Percentiles rank a stretch among this genome's conserved stretches.
phyloP scores from a whole-genome alignment of 2,113 vertebrate genomes.

The Lophochroa leadbeateri region DNA sequence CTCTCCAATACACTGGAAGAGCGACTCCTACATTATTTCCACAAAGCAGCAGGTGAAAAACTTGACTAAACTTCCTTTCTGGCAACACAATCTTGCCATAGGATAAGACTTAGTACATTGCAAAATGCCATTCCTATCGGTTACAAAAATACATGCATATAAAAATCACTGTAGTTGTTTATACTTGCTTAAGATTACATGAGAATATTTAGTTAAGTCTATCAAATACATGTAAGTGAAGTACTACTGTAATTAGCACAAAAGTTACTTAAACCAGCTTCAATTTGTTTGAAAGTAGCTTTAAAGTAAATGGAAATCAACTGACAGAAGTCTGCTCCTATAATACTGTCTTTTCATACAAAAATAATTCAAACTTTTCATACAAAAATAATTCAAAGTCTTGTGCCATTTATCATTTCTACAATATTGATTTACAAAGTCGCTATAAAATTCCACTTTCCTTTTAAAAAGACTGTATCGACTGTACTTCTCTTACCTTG shows the following conservation, averaged over 20 bases:
- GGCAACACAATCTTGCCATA: neutral
- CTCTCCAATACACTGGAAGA: neutral
- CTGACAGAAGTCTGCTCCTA: neutral
- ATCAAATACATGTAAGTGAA: neutral
- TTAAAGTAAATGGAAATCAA: neutral
- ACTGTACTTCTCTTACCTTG: neutral
- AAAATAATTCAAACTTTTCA: neutral
- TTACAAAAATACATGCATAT: neutral
- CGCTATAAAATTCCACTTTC: neutral
- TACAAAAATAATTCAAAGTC: neutral
- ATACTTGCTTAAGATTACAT: neutral
- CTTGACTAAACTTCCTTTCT: slow-evolving; percentile 18
- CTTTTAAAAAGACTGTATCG: neutral
- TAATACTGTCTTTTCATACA: neutral
- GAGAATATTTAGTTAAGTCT: neutral
- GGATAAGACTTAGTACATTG: neutral
- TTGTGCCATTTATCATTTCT: neutral
- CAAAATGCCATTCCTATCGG: neutral
- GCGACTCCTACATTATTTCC: neutral
- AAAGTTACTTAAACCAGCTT: neutral
- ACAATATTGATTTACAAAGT: neutral
- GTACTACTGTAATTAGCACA: neutral
- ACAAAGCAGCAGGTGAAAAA: slow-evolving; percentile 36
- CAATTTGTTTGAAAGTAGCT: neutral
- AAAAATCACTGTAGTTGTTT: neutral